A percentile compares a stretch with the other conserved stretches of the same genome.
Evolutionary conservation across 2,888 invertebrate species (phyloP).

Genomic region (Xylota sylvarum): DNA sequence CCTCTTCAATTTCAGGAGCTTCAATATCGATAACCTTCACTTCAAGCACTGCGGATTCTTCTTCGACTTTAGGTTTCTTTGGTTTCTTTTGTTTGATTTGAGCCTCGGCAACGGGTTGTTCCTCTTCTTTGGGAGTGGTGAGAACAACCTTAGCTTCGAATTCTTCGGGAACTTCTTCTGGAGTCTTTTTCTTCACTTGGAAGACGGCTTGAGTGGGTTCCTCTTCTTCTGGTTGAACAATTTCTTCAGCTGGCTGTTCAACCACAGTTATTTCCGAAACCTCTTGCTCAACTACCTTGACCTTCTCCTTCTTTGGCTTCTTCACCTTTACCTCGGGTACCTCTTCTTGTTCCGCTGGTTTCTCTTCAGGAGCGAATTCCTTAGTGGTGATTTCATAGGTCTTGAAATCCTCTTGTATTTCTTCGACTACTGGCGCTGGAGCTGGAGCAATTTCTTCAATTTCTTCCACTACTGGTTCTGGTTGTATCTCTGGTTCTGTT

Average conservation of each 20-base stretch:
- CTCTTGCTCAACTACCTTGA: slow-evolving; percentile 63
- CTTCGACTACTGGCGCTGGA: slow-evolving; percentile 72
- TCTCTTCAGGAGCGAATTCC: slow-evolving; percentile 78
- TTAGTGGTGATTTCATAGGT: slow-evolving; percentile 80
- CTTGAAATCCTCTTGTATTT: slow-evolving; percentile 78
- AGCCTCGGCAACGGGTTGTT: slow-evolving; percentile 78
- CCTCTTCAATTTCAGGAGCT: slow-evolving; percentile 78
- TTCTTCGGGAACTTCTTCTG: slow-evolving; percentile 81
- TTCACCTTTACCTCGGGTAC: slow-evolving; percentile 79
- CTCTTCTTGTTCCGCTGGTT: slow-evolving; percentile 76
- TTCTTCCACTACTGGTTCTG: slow-evolving; percentile 79
- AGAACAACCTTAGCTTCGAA: slow-evolving; percentile 80
- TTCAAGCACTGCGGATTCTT: slow-evolving; percentile 74
- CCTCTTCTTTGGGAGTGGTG: slow-evolving; percentile 79
- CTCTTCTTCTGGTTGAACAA: slow-evolving; percentile 74
- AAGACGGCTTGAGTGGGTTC: slow-evolving; percentile 77
- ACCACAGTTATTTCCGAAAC: slow-evolving; percentile 52
- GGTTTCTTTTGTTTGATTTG: slow-evolving; percentile 76
- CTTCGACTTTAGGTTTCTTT: slow-evolving; percentile 74
- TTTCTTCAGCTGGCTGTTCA: slow-evolving; percentile 77
- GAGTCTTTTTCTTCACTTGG: slow-evolving; percentile 78
- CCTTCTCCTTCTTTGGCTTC: slow-evolving; percentile 77
- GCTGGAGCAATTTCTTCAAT: slow-evolving; percentile 71
- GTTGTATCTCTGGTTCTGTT: slow-evolving; percentile 79
- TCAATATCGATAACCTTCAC: slow-evolving; percentile 76